phyloP scores from a whole-genome alignment of 2,888 invertebrate species.

The Schrankia costaestrigalis region DNA sequence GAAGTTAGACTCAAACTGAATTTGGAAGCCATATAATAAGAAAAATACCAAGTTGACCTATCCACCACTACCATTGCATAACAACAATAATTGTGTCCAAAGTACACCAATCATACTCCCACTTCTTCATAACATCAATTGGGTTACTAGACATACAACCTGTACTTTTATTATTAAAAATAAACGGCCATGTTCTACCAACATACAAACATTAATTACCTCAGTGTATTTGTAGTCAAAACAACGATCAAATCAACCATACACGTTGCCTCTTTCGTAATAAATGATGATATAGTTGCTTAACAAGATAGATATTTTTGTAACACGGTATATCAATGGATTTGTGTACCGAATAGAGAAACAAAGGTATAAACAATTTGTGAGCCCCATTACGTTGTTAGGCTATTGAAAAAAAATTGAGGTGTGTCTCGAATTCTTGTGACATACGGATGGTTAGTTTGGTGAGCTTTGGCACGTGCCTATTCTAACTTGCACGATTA shows the following conservation, averaged over 20 bases:
- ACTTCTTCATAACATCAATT: too few relatives aligned
- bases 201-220: too few relatives aligned
- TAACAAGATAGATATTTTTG: slow-evolving; percentile 65
- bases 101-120: too few relatives aligned
- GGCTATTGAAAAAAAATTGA: slow-evolving; percentile 49
- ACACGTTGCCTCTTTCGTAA: slow-evolving; percentile 44
- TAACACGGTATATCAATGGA: slow-evolving; percentile 52
- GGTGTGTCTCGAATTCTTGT: slow-evolving; percentile 20
- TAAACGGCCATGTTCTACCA: too few relatives aligned
- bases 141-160: too few relatives aligned
- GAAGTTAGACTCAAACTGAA: too few relatives aligned
- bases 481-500: not conserved
- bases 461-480: slow-evolving; percentile 23
- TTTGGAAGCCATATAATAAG: too few relatives aligned
- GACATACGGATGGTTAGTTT: slow-evolving; percentile 23
- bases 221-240: slow-evolving; percentile 16
- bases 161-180: too few relatives aligned
- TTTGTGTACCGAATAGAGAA: slow-evolving; percentile 50
- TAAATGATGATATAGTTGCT: slow-evolving; percentile 63
- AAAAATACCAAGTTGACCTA: too few relatives aligned
- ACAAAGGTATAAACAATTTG: slow-evolving; percentile 71
- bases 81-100: too few relatives aligned
- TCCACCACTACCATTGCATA: too few relatives aligned
- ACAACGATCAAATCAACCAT: slow-evolving; percentile 32
- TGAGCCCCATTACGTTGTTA: slow-evolving; percentile 48